Conservation (phyloP, 2,888 invertebrate genomes). For the Hetaerina titia region DNA sequence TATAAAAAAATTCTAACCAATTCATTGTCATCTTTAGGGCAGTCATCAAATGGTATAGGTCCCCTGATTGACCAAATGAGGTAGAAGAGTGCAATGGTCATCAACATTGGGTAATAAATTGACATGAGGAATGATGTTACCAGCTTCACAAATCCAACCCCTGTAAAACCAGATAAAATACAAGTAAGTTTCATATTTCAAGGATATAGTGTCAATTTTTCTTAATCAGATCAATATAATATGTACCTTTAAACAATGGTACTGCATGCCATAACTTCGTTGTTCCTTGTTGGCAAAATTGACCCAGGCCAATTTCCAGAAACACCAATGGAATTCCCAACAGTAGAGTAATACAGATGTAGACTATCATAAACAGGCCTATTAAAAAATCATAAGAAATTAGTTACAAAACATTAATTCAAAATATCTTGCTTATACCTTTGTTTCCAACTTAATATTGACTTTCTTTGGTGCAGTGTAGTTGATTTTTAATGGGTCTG, state of each 20-base stretch:
- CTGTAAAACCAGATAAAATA: constrained; percentile 76
- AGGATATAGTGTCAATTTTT: not conserved
- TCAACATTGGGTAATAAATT: constrained; percentile 81
- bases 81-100: constrained; percentile 80
- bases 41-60: constrained; percentile 80
- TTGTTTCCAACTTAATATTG: too few species aligned
- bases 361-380: constrained; percentile 79
- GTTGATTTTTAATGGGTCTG: too few species aligned
- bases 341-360: constrained; percentile 78
- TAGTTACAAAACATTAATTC: too few species aligned
- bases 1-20: not conserved
- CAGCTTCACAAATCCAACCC: constrained; percentile 82
- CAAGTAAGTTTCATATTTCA: constrained; percentile 68
- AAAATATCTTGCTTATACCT: too few species aligned
- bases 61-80: constrained; percentile 81
- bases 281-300: constrained; percentile 83
- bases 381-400: constrained; percentile 68
- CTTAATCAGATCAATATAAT: not conserved
- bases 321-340: constrained; percentile 81
- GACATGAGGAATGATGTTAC: constrained; percentile 79
- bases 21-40: constrained; percentile 72
- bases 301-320: constrained; percentile 82
- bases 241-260: constrained; percentile 83
- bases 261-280: constrained; percentile 84
- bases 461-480: too few species aligned